Evolutionary conservation across 2,797 vertebrate genomes (phyloP).

Genomic region (Melanotaenia nigrans): DNA sequence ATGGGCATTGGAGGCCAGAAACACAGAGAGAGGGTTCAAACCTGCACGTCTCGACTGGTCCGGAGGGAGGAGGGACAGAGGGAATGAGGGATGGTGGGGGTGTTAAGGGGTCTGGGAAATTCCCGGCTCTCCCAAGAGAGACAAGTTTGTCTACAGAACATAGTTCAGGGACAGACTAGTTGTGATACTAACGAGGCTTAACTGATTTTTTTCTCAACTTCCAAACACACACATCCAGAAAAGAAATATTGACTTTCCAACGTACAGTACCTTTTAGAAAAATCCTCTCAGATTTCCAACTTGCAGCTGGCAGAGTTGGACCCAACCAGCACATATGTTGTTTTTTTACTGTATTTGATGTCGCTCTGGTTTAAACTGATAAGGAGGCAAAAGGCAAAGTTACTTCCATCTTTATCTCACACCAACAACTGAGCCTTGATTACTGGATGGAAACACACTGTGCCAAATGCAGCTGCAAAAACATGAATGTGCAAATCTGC

Average conservation of each 20-base stretch:
- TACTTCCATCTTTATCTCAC: conserved; percentile 61
- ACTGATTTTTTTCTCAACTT: conserved; percentile 49
- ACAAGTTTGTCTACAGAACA: conserved; percentile 68
- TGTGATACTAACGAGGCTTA: conserved; percentile 52
- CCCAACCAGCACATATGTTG: conserved; percentile 14
- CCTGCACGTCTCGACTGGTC: conserved; percentile 77
- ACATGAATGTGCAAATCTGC: conserved; percentile 25
- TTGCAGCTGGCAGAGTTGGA: conserved; percentile 26
- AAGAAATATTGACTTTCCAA: conserved; percentile 12
- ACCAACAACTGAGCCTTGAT: conserved; percentile 32
- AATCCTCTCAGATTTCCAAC: conserved; percentile 22
- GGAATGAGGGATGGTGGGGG: conserved; percentile 61
- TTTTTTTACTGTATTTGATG: conserved; percentile 50
- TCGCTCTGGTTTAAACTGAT: conserved; percentile 59
- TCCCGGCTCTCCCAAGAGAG: conserved; percentile 72
- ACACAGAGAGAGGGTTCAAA: conserved; percentile 74
- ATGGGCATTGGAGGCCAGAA: conserved; percentile 78
- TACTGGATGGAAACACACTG: conserved; percentile 27
- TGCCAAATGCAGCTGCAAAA: conserved; percentile 2
- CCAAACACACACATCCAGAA: not conserved
- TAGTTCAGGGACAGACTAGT: conserved; percentile 69
- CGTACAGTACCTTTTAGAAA: conserved; percentile 30
- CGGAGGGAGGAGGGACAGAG: conserved; percentile 38
- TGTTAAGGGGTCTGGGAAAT: conserved; percentile 75
- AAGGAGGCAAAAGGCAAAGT: conserved; percentile 36